Base-by-base conservation (phyloP, 1,140 invertebrate genomes). In the Drosophila kikkawai region DNA sequence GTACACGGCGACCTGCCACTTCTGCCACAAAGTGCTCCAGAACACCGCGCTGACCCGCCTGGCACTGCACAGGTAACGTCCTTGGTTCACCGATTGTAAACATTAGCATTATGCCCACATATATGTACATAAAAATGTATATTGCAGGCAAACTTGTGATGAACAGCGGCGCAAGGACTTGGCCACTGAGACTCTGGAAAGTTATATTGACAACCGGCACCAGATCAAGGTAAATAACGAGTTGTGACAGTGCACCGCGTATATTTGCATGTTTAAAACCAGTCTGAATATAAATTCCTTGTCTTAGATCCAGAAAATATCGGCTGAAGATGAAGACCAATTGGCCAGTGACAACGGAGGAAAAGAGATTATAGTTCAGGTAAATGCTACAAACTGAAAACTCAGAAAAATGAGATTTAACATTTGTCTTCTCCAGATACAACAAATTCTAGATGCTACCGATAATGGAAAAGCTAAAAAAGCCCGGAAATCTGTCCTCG, bases 301-400 rank as follows among this genome's bases (percentile, higher is more conserved):
- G 3, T 9, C 3, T 26, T 13, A 55, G 74, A 77, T 70, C 34
- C 56, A 60, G n/a, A 51, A 74, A 42, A 44, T 73, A 13, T 41
- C 69, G 0, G 12, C 3, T 17, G 66, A 9, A 0, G 68, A 50
- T 13, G 53, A 51, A 7, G 68, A 22, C 17, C 42, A 4, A 1
- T 12, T 48, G 13, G 63, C 11, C 7, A 41, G 48, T 29, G 65
- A 29, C 1, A 15, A 11, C 32, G 70, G 51, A 15, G 70, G 68
- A 17, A 74, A 74, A 15, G 70, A 74, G 8, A 73, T 74, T 13
- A 78, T 78, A 32, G 75, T 77, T 15, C 78, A 78, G 50, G 75
- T 68, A 42, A 6, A 22, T 26, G 2, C 9, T n/a, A 5, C 3
- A 5, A 29, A 4, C 29, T 3, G 4, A 19, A 0, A 13, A n/a